Evolutionary conservation across 2,888 invertebrate species (phyloP), one percentile per base, ranked within the genome.

Genomic region (Drosophila affinis): DNA sequence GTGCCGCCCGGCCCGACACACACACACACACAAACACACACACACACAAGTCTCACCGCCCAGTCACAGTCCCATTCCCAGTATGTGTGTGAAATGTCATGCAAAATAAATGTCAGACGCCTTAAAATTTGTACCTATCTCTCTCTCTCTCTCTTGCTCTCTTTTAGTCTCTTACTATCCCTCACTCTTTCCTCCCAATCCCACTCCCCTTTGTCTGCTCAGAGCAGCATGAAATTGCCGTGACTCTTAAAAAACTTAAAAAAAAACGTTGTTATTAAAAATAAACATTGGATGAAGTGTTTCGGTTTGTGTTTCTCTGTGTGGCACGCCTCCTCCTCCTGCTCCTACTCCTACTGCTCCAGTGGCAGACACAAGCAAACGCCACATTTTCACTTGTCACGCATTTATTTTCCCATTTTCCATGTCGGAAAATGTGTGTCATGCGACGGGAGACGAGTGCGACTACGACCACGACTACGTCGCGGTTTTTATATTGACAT

Each of bases 401-500:
- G 71, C 83, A 78, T 67, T 55, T 61, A 72, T 57, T 73, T 62
- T 52, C 47, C 57, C 67, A 53, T 59, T 54, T 75, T 69, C 59
- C 57, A 44, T 57, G 60, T 45, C 71, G 61, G 49, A 62, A 34
- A 85, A 84, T 85, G 76, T 84, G 78, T 87, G 84, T 75, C 84
- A 82, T 63, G 52, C 51, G 64, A 14, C 39, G 49, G 44, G 44
- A 24, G 62, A 56, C 49, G 32, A 29, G 46, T 18, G 57, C 39
- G 58, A 53, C 62, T 21, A 17, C 39, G 72, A 53, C 63, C 17
- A 17, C 39, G 72, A 53, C 63, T 17, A 14, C 39, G 73, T 72
- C 64, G 61, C 24, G 70, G 75, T 71, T 78, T 87, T 85, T 81
- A 81, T 77, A 81, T 77, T 85, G 86, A 82, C 86, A 86, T 81